Evolutionary conservation across 2,888 invertebrate genomes (phyloP).

Genomic region (Spilosoma lubricipeda): DNA sequence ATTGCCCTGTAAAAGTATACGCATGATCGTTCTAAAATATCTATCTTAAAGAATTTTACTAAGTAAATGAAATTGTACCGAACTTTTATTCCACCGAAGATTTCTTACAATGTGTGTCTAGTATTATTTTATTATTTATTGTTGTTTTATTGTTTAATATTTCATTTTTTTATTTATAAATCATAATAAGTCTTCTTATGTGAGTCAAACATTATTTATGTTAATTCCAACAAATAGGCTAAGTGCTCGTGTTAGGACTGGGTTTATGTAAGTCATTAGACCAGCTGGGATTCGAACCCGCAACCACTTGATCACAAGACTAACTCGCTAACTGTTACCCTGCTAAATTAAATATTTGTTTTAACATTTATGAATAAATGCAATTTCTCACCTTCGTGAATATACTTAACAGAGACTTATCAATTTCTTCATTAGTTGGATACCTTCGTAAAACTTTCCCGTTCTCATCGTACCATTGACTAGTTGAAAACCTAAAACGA

Average conservation of each 20-base stretch:
- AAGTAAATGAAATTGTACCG: background rate
- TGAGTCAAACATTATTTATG: background rate
- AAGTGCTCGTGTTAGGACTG: background rate
- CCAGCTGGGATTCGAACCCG: background rate
- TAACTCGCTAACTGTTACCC: background rate
- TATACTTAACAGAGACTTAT: slow-evolving; percentile 77
- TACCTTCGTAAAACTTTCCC: slow-evolving; percentile 88
- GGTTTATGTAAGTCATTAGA: background rate
- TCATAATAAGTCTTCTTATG: background rate
- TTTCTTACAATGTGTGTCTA: too few relatives aligned
- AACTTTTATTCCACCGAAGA: background rate
- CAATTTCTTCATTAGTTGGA: slow-evolving; percentile 80
- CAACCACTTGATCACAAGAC: background rate
- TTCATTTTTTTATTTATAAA: background rate
- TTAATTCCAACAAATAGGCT: background rate
- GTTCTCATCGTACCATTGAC: slow-evolving; percentile 94
- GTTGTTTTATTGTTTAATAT: too few relatives aligned
- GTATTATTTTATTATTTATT: too few relatives aligned
- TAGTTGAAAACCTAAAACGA: slow-evolving; percentile 89
- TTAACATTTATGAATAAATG: background rate
- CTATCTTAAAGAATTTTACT: background rate
- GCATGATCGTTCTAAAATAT: background rate
- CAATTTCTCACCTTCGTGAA: slow-evolving; percentile 73
- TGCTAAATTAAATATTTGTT: background rate
- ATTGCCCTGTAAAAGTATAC: slow-evolving; percentile 67